Evolutionary conservation across 2,888 invertebrate genomes (phyloP), one percentile per base, ranked within the genome.

Genomic region (Callinectes sapidus): DNA sequence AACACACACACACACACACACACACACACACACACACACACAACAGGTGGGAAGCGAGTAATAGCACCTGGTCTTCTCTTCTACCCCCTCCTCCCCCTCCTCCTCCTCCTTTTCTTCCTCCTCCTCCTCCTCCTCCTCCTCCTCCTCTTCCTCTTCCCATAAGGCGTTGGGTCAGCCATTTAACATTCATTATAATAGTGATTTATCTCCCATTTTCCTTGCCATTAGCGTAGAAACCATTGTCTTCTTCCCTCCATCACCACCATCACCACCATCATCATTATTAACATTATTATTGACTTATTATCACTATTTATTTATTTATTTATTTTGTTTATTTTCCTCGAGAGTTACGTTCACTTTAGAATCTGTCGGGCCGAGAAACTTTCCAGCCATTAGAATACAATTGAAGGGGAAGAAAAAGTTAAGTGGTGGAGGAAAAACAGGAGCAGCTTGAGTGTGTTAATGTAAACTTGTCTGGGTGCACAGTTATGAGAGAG

Each of bases 131-230:
- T 81, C 81, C 81, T 81, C 42, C 87, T 54, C 42, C 86, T 86
- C 42, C 86, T 42, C 86, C 86, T 86, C 86, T 42, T 86, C 39
- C 23, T 28, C 71, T 8, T 71, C 81, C 81, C n/a, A 87, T 54
- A 87, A 54, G 54, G 35, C 87, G 48, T 87, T 35, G 48, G 54
- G 87, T n/a, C 28, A 54, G 48, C 54, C n/a, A n/a, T 87, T 87
- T 87, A 87, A 87, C 87, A 81, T 35, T 81, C 81, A 81, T 81
- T 81, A 81, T n/a, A 61, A 23, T 23, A 77, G 94, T 18, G 87
- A 54, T 55, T 87, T 54, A 48, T 18, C 14, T 87, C 35, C 28
- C 48, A 87, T 87, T 48, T 48, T 48, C 23, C 14, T 6, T 18
- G 55, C 42, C 42, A 87, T 48, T 87, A 55, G 16, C 18, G 32